Percentiles rank a stretch among this genome's conserved stretches.
Conservation (phyloP, 2,888 invertebrate species). For the Mythimna vitellina region DNA sequence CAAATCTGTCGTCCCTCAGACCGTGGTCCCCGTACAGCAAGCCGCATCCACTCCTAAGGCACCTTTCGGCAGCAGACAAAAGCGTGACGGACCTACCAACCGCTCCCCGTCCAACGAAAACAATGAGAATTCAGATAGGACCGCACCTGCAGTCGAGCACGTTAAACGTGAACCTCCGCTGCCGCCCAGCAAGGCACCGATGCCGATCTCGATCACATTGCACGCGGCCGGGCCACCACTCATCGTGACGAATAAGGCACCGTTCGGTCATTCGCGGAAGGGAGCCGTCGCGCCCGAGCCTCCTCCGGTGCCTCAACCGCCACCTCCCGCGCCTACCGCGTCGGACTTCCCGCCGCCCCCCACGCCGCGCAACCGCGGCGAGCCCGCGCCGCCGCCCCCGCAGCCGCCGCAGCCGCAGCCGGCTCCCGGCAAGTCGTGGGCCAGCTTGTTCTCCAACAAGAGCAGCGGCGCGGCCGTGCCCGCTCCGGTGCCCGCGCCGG, state of each 20-base stretch:
- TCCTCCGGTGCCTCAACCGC: constrained; percentile 81
- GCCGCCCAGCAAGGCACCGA: constrained; percentile 86
- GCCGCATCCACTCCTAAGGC: constrained; percentile 85
- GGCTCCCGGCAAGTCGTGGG: constrained; percentile 91
- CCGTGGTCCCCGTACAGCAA: constrained; percentile 86
- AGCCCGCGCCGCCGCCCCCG: constrained; percentile 77
- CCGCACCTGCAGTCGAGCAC: constrained; percentile 71
- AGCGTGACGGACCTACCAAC: constrained; percentile 82
- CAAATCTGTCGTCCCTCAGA: constrained; percentile 85
- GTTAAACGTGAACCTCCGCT: constrained; percentile 82
- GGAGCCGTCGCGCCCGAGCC: constrained; percentile 77
- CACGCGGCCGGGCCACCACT: constrained; percentile 84
- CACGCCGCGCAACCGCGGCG: constrained; percentile 84
- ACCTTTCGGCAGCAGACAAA: constrained; percentile 87
- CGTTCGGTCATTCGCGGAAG: constrained; percentile 86
- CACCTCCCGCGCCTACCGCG: constrained; percentile 86
- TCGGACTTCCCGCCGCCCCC: constrained; percentile 89
- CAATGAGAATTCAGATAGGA: constrained; percentile 74
- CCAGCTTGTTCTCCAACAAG: constrained; percentile 91
- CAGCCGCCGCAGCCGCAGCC: constrained; percentile 83
- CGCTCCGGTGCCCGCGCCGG: constrained; percentile 60
- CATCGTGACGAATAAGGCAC: constrained; percentile 87
- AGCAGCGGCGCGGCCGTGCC: constrained; percentile 65
- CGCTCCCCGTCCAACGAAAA: constrained; percentile 83
- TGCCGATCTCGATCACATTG: constrained; percentile 88